Evolutionary conservation across 1,140 invertebrate genomes (phyloP), one percentile per base, ranked within the genome.

Genomic region (Ctenoplectra terminalis): DNA sequence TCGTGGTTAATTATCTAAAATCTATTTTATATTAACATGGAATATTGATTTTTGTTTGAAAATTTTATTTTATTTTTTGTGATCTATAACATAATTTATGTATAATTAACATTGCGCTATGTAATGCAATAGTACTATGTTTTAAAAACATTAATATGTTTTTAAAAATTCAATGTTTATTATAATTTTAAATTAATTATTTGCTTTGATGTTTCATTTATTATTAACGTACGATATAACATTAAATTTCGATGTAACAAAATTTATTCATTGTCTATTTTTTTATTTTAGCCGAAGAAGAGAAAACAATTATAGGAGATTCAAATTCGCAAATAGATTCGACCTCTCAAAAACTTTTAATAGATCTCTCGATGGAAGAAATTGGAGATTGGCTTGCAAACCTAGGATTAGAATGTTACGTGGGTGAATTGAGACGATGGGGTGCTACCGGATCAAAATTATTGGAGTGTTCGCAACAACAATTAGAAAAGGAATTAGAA

Each of bases 401-500:
- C 72, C 94, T 99, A 66, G 98, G 98, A 0, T 95, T 99, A 2
- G 97, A 97, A 76, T 95, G 95, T 91, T 99, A 99, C 92, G 95
- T 96, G 23, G 91, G 94, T 2, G 97, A 98, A 83, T 96, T 97
- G 69, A 96, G 96, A 88, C 94, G 96, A 72, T 98, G 97, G 97
- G 95, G 98, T 23, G 96, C 96, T 75, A 96, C 95, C 87, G 96
- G 98, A 6, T 94, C 96, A 48, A 97, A 98, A 79, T 93, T 99
- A 34, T 95, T 99, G 20, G 95, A 96, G 84, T 96, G 97, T 7
- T 95, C 96, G 0, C 95, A 96, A 23, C 93, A 96, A 81, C 97
- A 99, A 84, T 95, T 99, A 34, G 99, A 99, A 91, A 99, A 98
- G 91, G 98, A 98, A 90, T 93, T 98, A 0, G 96, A 95, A 70